Evolutionary conservation across 1,140 invertebrate species (phyloP), one percentile per base, ranked within the genome.

Genomic region (Yoshiicerus persimilis): DNA sequence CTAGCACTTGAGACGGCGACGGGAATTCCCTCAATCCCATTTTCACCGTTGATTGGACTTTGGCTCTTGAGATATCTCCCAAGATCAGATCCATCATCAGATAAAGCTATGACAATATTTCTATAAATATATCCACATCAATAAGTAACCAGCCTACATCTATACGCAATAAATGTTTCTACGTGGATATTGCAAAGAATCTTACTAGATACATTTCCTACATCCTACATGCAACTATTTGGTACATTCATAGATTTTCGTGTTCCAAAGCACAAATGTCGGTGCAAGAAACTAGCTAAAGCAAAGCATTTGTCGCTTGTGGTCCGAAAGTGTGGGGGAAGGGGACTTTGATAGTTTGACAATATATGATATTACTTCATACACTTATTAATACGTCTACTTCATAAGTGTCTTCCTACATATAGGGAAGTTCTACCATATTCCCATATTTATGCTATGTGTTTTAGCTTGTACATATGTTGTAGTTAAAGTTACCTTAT

Each of bases 1-100:
- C 25, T 23, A 47, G 84, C 47, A 84, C 83, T 84, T 84, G 83
- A 84, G 84, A 86, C 20, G 11, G 84, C 47, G 47, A 62, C 32
- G 84, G 84, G 56, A 86, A 47, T 86, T 47, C 36, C 38, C 41
- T 83, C 41, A 89, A 89, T 89, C 80, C 88, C 88, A 89, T 89
- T 89, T 89, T 89, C 88, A 89, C 88, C 86, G 88, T 86, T 89
- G 88, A 89, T 89, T 89, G 88, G 88, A 87, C 85, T 86, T 66
- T 88, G 84, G 84, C 87, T 88, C 87, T 88, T 88, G 87, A 88
- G 87, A 88, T 88, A 86, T 88, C 66, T 75, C 23, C 32, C 62
- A 56, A 88, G 84, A 88, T 88, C 56, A 88, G 87, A 88, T 88
- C 87, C 62, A 86, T 88, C 87, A 88, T 86, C 36, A 86, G 87